phyloP scores from a whole-genome alignment of 2,888 invertebrate species.

The Orgyia antiqua region DNA sequence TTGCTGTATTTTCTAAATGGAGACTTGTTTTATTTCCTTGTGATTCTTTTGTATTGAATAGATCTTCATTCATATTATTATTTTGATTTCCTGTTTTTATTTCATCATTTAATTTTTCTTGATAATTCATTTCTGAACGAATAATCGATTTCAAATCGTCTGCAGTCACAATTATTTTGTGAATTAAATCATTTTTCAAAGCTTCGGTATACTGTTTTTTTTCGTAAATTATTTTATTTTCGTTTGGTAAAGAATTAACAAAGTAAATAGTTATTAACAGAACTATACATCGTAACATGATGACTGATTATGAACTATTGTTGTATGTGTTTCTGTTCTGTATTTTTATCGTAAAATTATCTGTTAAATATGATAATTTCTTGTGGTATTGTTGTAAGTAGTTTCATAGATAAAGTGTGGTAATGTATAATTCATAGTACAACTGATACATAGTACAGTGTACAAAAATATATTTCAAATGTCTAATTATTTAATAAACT shows the following conservation, averaged over 20 bases:
- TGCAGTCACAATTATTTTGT: background rate
- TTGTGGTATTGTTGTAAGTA: background rate
- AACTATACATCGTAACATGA: background rate
- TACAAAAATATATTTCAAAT: background rate
- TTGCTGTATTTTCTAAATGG: too few species aligned
- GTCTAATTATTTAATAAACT: background rate
- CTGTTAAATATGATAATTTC: background rate
- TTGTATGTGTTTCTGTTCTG: background rate
- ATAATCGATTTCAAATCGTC: background rate
- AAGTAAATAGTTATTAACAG: background rate
- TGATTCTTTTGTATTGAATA: too few species aligned
- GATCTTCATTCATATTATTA: background rate
- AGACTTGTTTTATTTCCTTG: too few species aligned
- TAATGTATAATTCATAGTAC: too few species aligned
- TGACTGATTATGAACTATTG: background rate
- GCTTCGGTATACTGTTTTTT: constrained; percentile 1
- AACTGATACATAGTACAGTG: too few species aligned
- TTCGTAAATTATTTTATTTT: background rate
- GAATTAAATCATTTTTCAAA: background rate
- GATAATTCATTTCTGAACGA: constrained; percentile 1
- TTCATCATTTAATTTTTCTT: background rate
- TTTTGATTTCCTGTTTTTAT: background rate
- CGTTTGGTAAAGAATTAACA: constrained; percentile 3
- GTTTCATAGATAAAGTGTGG: too few species aligned
- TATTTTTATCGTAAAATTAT: background rate